Base-by-base conservation (phyloP, 2,797 vertebrate genomes). In the Melanotaenia pygmaea region DNA sequence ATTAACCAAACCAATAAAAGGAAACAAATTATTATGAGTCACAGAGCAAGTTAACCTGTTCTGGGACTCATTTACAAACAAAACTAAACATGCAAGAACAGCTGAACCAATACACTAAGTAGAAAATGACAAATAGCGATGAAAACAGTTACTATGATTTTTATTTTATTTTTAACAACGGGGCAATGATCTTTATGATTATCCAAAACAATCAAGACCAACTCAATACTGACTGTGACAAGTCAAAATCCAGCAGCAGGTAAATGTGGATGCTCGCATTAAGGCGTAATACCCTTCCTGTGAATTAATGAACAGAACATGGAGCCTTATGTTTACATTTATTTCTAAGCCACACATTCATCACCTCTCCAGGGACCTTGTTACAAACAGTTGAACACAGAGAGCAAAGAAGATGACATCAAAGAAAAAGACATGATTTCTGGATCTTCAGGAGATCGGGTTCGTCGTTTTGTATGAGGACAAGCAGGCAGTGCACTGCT, bases 371-470 rank as follows among this genome's bases (percentile, higher is more conserved):
- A 20, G 59, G 38, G 57, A 70, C n/a, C 28, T 83, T 63, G 74
- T 83, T 72, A 74, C 28, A 66, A 7, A 59, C 51, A 20, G 43
- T 47, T 14, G 24, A 61, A 63, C 74, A 64, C 22, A 20, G 47
- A 24, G 32, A 70, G 56, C 18, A 50, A 9, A 69, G 58, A 65
- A 60, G 35, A 58, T 35, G 11, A 51, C 12, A 71, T 28, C 16
- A 63, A 54, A 72, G 50, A 70, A 37, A 26, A 67, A 62, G 13
- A 5, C 51, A 26, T 38, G 11, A 47, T 60, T 70, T 65, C 61
- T 59, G 74, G 50, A 68, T 64, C 57, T 85, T 64, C 59, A 64
- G 24, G 32, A 63, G 40, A 51, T 78, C 63, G 43, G 30, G 59
- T n/a, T 30, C 14, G 54, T 72, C 61, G 30, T 66, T 30, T 16